Evolutionary conservation across 2,797 vertebrate genomes (phyloP).

Genomic region (Ctenopoma multispine): DNA sequence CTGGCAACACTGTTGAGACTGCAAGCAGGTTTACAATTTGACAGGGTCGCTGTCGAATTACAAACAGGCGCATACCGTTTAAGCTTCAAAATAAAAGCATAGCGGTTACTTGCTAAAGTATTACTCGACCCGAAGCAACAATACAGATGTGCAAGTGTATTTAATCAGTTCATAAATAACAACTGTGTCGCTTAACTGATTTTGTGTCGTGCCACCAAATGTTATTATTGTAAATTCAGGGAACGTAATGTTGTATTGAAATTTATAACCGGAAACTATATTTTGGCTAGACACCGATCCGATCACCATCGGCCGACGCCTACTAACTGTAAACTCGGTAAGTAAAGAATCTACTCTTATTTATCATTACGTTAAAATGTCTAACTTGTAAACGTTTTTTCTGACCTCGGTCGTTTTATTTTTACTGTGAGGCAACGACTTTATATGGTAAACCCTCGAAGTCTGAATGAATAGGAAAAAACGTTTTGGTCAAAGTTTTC

Average conservation of each 20-base stretch:
- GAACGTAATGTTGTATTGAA: constrained; percentile 10
- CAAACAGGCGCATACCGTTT: background rate
- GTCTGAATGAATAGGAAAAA: background rate
- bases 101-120: background rate
- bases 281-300: background rate
- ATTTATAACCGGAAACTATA: constrained; percentile 22
- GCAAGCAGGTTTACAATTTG: no score
- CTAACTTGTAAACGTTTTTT: background rate
- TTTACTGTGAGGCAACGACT: background rate
- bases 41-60: constrained; percentile 2
- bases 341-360: constrained; percentile 32
- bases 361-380: background rate
- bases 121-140: background rate
- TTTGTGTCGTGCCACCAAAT: accelerated
- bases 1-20: no score
- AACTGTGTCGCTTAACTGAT: accelerated
- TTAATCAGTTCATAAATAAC: accelerated
- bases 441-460: background rate
- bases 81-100: constrained; percentile 58
- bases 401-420: accelerated
- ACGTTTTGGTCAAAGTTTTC: constrained; percentile 17
- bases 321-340: constrained; percentile 56
- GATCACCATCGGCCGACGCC: constrained; percentile 68
- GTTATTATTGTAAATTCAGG: background rate
- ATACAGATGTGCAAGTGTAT: background rate